These are phyloP conservation scores for Aphidoletes aphidimyza DNA, from an alignment of 2,888 invertebrate genomes.

Conservation along the genomic window DNA sequence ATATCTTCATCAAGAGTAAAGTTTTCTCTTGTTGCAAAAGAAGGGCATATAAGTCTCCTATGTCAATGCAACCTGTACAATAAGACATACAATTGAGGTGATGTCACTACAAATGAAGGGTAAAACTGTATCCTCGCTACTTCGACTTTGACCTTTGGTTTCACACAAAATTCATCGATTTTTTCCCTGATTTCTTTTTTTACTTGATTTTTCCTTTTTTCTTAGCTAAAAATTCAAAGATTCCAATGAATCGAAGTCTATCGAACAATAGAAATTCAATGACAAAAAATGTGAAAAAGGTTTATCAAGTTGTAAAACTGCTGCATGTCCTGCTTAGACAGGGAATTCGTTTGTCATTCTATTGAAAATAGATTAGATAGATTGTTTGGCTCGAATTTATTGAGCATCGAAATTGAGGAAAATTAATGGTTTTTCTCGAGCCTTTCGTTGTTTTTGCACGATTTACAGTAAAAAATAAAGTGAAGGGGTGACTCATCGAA, in stretches of 20 bases:
- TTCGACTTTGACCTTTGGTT: slow-evolving; percentile 23
- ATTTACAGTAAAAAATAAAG: background rate
- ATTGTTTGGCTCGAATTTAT: background rate
- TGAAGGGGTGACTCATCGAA: background rate
- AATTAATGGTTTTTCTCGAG: slow-evolving; percentile 31
- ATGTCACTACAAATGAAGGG: slow-evolving; percentile 1
- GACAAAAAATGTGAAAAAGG: slow-evolving; percentile 15
- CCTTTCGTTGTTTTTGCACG: background rate
- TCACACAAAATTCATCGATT: slow-evolving; percentile 3
- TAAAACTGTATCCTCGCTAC: background rate
- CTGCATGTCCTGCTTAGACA: background rate
- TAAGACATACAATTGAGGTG: background rate
- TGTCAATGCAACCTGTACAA: slow-evolving; percentile 22
- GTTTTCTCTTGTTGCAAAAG: background rate
- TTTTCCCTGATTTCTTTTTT: background rate
- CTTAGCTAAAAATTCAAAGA: background rate
- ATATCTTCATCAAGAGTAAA: background rate
- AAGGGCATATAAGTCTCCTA: background rate
- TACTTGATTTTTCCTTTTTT: background rate
- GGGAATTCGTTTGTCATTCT: slow-evolving; percentile 4
- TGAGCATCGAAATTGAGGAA: slow-evolving; percentile 18
- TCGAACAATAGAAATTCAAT: background rate
- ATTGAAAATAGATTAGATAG: slow-evolving; percentile 48
- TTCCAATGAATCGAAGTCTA: background rate
- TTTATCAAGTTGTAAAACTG: slow-evolving; percentile 38